Percentiles rank a stretch among this genome's conserved stretches.
Conservation (phyloP, 92 coral and sea anemone genomes). For the Meandrina meandrites region DNA sequence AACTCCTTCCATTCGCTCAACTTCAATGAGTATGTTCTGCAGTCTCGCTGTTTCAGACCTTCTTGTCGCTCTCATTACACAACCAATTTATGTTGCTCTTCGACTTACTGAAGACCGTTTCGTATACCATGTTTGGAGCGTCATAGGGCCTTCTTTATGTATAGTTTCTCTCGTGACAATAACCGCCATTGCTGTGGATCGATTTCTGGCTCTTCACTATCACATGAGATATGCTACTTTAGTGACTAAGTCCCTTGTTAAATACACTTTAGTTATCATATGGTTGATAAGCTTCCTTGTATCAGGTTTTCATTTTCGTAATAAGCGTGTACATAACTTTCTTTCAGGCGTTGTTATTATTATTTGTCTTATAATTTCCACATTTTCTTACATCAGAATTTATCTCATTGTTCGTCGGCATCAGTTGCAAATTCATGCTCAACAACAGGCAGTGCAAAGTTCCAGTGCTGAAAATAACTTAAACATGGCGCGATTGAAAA, state of each 20-base stretch:
- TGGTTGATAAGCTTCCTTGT: not conserved
- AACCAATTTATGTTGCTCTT: not conserved
- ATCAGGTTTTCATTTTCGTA: not conserved
- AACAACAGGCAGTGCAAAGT: not conserved
- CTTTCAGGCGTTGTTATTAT: no score
- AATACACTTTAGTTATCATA: not conserved
- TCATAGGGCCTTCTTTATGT: not conserved
- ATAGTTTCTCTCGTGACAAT: not conserved
- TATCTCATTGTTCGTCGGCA: no score
- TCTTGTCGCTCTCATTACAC: not conserved
- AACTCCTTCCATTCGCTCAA: constrained; percentile 23
- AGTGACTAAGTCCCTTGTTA: constrained; percentile 14
- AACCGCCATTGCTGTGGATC: constrained; percentile 15
- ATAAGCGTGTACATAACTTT: no score
- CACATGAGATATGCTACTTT: constrained; percentile 36
- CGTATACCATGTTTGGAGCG: no score
- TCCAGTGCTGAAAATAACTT: not conserved
- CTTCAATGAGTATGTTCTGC: constrained; percentile 6
- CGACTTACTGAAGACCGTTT: no score
- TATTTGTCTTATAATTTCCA: no score
- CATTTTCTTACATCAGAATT: no score
- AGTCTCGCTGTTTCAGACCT: constrained; percentile 36
- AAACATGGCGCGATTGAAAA: not conserved
- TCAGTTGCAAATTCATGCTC: not conserved
- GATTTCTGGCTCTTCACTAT: constrained; percentile 12